These are phyloP conservation scores for Carpatolechia fugitivella DNA, from an alignment of 2,888 invertebrate genomes.

Conservation along the genomic window DNA sequence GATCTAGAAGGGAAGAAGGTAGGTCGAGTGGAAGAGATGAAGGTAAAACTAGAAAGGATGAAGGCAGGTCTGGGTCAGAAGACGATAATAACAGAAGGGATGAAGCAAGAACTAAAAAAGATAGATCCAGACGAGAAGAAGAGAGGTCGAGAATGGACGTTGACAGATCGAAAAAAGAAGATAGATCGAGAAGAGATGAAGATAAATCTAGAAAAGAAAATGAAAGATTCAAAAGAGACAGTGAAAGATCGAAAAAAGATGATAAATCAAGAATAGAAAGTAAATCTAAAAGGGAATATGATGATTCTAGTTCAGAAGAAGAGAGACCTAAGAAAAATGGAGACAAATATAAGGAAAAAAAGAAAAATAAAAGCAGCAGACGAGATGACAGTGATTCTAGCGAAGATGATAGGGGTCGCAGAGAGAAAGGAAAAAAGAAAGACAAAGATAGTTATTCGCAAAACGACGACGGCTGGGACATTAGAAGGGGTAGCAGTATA, in stretches of 20 bases:
- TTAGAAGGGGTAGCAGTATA: slow-evolving; percentile 27
- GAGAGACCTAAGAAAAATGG: slow-evolving; percentile 20
- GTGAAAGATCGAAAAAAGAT: slow-evolving; percentile 18
- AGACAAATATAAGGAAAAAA: slow-evolving; percentile 18
- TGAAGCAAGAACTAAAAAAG: slow-evolving; percentile 18
- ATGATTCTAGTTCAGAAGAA: neutral
- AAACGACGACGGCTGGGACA: slow-evolving; percentile 27
- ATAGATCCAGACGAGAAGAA: too few relatives aligned
- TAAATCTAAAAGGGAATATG: slow-evolving; percentile 23
- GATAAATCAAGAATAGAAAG: slow-evolving; percentile 16
- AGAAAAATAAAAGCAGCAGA: slow-evolving; percentile 26
- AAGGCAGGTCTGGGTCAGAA: slow-evolving; percentile 17
- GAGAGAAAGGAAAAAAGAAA: slow-evolving; percentile 25
- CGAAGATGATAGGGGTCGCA: neutral
- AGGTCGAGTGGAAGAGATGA: slow-evolving; percentile 18
- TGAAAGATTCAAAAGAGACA: slow-evolving; percentile 16
- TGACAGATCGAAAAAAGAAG: slow-evolving; percentile 16
- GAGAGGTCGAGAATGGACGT: slow-evolving; percentile 14
- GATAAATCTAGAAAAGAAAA: slow-evolving; percentile 20
- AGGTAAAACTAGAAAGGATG: slow-evolving; percentile 15
- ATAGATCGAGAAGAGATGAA: slow-evolving; percentile 15
- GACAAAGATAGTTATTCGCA: slow-evolving; percentile 33
- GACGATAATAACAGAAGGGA: slow-evolving; percentile 19
- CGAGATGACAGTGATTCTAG: slow-evolving; percentile 20
- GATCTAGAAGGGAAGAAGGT: slow-evolving; percentile 19